A percentile compares a stretch with the other conserved stretches of the same genome.
These are phyloP conservation scores for Ormyrus labotus DNA, from an alignment of 2,888 invertebrate species.

Conservation along the genomic window DNA sequence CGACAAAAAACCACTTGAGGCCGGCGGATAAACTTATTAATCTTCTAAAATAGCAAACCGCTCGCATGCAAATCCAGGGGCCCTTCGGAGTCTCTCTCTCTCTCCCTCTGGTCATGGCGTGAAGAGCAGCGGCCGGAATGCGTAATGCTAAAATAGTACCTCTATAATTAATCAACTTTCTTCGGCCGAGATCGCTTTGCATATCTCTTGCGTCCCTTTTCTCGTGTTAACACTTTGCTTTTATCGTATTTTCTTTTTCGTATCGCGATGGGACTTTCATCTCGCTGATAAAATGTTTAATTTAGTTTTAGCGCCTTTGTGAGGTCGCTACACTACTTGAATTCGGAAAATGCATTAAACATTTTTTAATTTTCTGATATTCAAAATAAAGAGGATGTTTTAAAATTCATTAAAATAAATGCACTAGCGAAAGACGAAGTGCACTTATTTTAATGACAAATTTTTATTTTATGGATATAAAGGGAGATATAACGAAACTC, in stretches of 20 bases:
- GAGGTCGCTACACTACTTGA: too few relatives aligned
- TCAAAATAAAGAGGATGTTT: too few relatives aligned
- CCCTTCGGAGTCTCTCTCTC: neutral
- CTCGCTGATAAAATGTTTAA: too few relatives aligned
- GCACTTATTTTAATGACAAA: too few relatives aligned
- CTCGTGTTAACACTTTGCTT: neutral
- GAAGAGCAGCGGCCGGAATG: neutral
- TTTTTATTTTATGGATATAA: too few relatives aligned
- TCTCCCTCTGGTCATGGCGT: neutral
- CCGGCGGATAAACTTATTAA: conserved; percentile 49
- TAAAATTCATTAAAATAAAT: too few relatives aligned
- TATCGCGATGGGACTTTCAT: neutral
- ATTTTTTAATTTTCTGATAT: too few relatives aligned
- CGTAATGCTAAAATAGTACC: conserved; percentile 32
- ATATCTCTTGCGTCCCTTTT: neutral
- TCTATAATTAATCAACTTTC: conserved; percentile 55
- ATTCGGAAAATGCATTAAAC: too few relatives aligned
- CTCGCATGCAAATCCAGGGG: conserved; percentile 32
- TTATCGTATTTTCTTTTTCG: neutral
- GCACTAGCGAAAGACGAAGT: too few relatives aligned
- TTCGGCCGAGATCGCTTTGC: neutral
- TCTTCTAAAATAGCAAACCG: conserved; percentile 46
- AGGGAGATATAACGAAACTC: too few relatives aligned
- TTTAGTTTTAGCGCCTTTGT: too few relatives aligned
- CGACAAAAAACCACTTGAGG: conserved; percentile 34